Percentiles rank a stretch among this genome's conserved stretches.
Conservation (phyloP, 2,113 vertebrate species). For the Elephantulus edwardii region DNA sequence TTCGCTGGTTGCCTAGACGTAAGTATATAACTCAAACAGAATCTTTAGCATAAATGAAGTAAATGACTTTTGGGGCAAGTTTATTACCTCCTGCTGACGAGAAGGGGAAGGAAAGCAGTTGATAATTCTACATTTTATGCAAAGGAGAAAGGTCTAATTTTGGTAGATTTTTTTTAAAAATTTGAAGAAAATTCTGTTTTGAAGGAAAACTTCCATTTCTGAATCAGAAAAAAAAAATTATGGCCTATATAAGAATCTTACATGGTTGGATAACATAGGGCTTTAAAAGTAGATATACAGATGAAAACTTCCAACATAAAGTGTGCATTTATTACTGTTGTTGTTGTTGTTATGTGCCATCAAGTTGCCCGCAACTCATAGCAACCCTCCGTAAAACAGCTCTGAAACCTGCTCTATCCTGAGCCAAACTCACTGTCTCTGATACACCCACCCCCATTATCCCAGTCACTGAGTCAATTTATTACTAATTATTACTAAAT, state of each 20-base stretch:
- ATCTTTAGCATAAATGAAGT: too few relatives aligned
- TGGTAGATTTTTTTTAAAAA: not conserved
- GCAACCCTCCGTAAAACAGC: too few relatives aligned
- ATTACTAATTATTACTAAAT: too few relatives aligned
- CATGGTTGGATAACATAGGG: not conserved
- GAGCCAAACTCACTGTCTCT: too few relatives aligned
- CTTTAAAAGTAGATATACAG: not conserved
- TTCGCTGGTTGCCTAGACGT: not conserved
- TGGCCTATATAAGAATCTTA: not conserved
- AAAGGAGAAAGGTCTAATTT: not conserved
- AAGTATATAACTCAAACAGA: not conserved
- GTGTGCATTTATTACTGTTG: too few relatives aligned
- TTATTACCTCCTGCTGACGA: not conserved
- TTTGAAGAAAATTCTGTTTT: not conserved
- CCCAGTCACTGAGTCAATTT: too few relatives aligned
- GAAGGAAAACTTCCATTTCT: not conserved
- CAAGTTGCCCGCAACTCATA: too few relatives aligned
- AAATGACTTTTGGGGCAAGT: too few relatives aligned
- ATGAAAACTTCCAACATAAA: not conserved
- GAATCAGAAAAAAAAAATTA: slow-evolving; percentile 15
- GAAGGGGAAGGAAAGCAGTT: not conserved
- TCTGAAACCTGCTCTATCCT: too few relatives aligned
- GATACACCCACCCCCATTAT: too few relatives aligned
- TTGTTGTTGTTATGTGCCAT: too few relatives aligned
- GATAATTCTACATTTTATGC: not conserved